Percentiles rank a stretch among this genome's conserved stretches.
Conservation (phyloP, 2,113 vertebrate genomes). For the Mixornis gularis region DNA sequence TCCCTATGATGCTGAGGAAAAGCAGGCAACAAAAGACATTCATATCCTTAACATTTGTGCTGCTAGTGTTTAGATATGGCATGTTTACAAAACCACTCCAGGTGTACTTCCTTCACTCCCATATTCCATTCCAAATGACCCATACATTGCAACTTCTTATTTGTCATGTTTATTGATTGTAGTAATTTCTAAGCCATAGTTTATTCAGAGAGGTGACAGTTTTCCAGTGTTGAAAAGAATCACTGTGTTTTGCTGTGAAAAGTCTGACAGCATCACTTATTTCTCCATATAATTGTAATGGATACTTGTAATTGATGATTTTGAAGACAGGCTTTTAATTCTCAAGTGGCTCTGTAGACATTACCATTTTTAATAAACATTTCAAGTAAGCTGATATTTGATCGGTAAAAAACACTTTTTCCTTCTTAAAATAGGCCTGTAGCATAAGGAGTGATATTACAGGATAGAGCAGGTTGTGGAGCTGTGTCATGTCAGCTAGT, state of each 20-base stretch:
- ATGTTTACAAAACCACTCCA: background rate
- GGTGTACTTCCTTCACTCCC: background rate
- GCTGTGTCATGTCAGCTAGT: background rate
- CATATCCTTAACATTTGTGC: background rate
- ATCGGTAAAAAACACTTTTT: background rate
- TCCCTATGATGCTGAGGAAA: background rate
- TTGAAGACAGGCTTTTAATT: background rate
- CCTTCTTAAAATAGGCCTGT: background rate
- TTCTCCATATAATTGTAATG: no score
- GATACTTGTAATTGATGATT: background rate
- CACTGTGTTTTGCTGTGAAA: background rate
- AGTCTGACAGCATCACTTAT: background rate
- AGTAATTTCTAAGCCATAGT: background rate
- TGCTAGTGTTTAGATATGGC: background rate
- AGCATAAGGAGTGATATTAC: background rate
- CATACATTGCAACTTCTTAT: background rate
- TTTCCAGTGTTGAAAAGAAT: background rate
- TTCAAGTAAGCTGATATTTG: rapidly evolving
- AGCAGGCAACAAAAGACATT: background rate
- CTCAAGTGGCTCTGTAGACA: background rate
- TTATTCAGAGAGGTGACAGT: background rate
- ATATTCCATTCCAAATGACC: background rate
- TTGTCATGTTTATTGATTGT: background rate
- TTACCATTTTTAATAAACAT: background rate
- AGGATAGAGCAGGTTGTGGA: background rate